A percentile compares a stretch with the other conserved stretches of the same genome.
Conservation (phyloP, 2,888 invertebrate species). For the Scaptomyza tumidula region DNA sequence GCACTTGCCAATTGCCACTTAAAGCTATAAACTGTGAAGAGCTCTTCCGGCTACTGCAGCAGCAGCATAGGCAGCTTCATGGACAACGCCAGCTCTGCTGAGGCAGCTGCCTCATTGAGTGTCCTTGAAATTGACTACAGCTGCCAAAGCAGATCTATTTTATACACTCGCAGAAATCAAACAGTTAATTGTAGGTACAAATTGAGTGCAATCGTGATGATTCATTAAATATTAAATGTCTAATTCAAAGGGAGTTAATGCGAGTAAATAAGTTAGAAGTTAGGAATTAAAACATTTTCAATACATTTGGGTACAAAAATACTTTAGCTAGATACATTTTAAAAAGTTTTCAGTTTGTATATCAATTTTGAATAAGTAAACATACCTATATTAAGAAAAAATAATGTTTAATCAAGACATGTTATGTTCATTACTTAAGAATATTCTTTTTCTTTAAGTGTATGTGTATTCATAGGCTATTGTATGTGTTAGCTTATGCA, state of each 20-base stretch:
- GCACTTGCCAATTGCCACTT: constrained; percentile 77
- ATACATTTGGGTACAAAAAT: no score
- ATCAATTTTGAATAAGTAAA: no score
- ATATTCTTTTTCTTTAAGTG: background rate
- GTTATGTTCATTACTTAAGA: no score
- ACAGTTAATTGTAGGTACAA: rapidly evolving
- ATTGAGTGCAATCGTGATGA: background rate
- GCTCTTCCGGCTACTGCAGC: constrained; percentile 62
- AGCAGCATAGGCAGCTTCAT: constrained; percentile 23
- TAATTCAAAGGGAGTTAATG: no score
- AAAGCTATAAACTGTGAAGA: constrained; percentile 77
- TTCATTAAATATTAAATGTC: background rate
- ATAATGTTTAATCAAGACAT: no score
- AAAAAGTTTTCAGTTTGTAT: no score
- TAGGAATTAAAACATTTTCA: no score
- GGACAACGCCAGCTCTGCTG: constrained; percentile 24
- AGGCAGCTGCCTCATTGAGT: constrained; percentile 74
- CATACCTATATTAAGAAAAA: no score
- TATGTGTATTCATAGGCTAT: background rate
- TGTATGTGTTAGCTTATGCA: constrained; percentile 13
- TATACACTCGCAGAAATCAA: background rate
- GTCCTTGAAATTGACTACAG: constrained; percentile 74
- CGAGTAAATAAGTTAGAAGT: no score
- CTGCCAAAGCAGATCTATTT: constrained; percentile 32
- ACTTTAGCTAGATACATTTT: background rate